Evolutionary conservation across 2,113 vertebrate genomes (phyloP).

Genomic region (Brienomyrus longianalis): DNA sequence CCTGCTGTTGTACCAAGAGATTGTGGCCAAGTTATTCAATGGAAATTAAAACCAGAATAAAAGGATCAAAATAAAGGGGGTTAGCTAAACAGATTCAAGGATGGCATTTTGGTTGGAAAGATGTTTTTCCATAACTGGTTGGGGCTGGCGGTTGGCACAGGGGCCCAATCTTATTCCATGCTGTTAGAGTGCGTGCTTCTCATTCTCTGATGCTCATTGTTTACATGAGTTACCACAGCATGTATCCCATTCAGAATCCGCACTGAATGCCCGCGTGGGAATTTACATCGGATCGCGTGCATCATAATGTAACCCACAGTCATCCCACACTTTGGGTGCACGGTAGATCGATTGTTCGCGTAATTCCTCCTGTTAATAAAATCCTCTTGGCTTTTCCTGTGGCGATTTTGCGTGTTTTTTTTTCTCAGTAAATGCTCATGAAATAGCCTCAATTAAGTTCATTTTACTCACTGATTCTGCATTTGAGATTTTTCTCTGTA

Average conservation of each 20-base stretch:
- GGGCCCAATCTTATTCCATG: not conserved
- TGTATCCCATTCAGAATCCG: not conserved
- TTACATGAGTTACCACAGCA: not conserved
- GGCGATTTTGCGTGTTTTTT: not conserved
- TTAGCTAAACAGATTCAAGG: not conserved
- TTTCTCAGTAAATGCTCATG: not conserved
- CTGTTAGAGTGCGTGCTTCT: not conserved
- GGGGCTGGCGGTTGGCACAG: not conserved
- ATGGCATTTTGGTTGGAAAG: not conserved
- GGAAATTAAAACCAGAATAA: not conserved
- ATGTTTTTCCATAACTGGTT: not conserved
- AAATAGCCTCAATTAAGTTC: not conserved
- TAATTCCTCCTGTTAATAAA: not conserved
- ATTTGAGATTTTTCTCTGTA: not conserved
- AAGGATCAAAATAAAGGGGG: not conserved
- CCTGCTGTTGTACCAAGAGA: not conserved
- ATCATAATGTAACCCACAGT: not conserved
- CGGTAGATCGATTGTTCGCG: not conserved
- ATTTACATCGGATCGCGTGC: not conserved
- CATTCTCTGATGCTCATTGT: not conserved
- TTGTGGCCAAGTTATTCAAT: not conserved
- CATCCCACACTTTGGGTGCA: not conserved
- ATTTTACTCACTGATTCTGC: not conserved
- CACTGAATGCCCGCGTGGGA: not conserved
- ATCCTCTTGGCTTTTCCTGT: not conserved